Conservation (phyloP, 2,797 vertebrate species). For the Meriones psammophilus region DNA sequence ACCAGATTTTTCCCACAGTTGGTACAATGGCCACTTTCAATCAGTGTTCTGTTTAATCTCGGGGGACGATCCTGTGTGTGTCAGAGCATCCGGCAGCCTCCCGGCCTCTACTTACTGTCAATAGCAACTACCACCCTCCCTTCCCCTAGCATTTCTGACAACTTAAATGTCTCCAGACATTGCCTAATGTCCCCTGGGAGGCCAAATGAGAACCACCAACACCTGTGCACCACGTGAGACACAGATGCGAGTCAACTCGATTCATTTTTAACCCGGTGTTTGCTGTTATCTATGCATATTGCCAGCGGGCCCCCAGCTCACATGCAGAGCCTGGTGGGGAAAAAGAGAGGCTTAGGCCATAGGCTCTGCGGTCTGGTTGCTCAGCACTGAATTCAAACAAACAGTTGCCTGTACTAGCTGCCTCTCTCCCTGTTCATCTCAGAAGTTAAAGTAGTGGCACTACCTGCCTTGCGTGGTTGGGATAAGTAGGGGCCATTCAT, state of each 20-base stretch:
- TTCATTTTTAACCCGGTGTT: too few species aligned
- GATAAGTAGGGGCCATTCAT: neutral
- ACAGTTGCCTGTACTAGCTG: neutral
- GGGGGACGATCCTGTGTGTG: neutral
- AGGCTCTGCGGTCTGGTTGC: neutral
- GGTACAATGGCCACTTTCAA: neutral
- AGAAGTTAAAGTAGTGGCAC: neutral
- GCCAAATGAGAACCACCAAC: neutral
- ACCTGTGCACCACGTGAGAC: rapidly evolving
- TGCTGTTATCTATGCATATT: neutral
- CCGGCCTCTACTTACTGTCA: neutral
- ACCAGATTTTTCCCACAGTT: neutral
- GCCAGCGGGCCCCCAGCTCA: neutral
- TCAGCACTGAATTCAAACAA: neutral
- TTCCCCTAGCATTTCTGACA: neutral
- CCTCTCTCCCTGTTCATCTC: neutral
- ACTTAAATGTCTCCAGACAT: neutral
- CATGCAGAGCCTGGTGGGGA: neutral
- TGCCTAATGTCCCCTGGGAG: neutral
- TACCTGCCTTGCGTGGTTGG: neutral
- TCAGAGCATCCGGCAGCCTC: neutral
- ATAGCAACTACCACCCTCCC: neutral
- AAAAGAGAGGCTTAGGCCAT: neutral
- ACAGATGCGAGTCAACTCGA: neutral
- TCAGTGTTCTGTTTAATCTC: neutral